Conservation (phyloP, 2,888 invertebrate genomes). For the Sisyra terminalis region DNA sequence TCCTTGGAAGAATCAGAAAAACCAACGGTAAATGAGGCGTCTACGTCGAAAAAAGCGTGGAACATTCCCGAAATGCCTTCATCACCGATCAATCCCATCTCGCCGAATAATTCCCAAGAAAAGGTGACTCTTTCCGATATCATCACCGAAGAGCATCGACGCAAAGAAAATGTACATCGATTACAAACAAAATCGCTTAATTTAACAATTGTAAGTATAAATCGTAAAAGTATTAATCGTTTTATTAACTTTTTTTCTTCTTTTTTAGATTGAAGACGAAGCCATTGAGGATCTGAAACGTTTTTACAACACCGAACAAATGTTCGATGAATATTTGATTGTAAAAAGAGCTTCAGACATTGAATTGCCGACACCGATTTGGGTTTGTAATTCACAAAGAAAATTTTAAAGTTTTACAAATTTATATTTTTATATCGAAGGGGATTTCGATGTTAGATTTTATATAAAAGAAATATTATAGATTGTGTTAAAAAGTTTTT, state of each 20-base stretch:
- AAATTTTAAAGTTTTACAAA: background rate
- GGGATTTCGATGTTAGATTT: too few relatives aligned
- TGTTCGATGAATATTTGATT: constrained; percentile 55
- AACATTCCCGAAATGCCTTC: constrained; percentile 23
- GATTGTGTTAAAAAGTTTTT: too few relatives aligned
- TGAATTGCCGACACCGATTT: constrained; percentile 38
- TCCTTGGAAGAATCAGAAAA: background rate
- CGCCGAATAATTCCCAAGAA: too few relatives aligned
- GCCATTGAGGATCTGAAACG: constrained; percentile 63
- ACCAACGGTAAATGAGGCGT: constrained; percentile 15
- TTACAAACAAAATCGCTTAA: constrained; percentile 55
- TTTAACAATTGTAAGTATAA: constrained; percentile 49
- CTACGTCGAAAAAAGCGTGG: constrained; percentile 25
- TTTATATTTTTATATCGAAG: too few relatives aligned
- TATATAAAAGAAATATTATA: too few relatives aligned
- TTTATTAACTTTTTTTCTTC: constrained; percentile 7
- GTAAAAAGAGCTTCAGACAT: constrained; percentile 44
- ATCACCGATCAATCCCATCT: constrained; percentile 16
- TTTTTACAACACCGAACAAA: constrained; percentile 55
- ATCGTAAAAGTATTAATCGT: background rate
- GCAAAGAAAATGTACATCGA: constrained; percentile 51
- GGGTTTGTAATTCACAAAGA: constrained; percentile 24
- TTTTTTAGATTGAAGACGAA: constrained; percentile 61
- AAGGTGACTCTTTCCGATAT: constrained; percentile 36
- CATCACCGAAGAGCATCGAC: constrained; percentile 54